Evolutionary conservation across 2,888 invertebrate genomes (phyloP).

Genomic region (Halictus quadricinctus): DNA sequence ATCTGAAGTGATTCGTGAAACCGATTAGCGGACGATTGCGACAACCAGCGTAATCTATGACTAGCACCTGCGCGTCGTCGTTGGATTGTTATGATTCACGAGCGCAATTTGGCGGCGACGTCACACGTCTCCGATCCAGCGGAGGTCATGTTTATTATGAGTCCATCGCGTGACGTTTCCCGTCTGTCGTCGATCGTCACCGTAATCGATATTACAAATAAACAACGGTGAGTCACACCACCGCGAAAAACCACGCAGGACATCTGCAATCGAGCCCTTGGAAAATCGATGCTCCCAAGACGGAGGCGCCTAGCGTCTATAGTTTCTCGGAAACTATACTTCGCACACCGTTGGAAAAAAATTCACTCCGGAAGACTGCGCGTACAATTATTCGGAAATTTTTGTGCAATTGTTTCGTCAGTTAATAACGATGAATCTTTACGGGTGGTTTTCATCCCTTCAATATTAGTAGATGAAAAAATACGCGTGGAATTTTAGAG

Average conservation of each 20-base stretch:
- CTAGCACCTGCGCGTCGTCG: conserved; percentile 19
- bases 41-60: conserved; percentile 12
- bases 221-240: neutral
- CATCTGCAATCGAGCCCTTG: neutral
- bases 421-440: neutral
- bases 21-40: conserved; percentile 34
- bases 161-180: neutral
- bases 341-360: neutral
- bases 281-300: neutral
- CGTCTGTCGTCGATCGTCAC: neutral
- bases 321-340: neutral
- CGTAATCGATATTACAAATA: conserved; percentile 4
- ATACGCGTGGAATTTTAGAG: neutral
- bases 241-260: neutral
- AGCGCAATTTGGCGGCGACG: conserved; percentile 37
- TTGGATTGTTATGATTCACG: conserved; percentile 28
- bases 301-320: neutral
- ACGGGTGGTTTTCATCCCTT: neutral
- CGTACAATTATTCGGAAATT: neutral
- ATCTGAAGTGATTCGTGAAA: conserved; percentile 7
- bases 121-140: conserved; percentile 29
- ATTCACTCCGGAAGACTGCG: neutral
- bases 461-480: neutral
- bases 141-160: conserved; percentile 4
- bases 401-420: neutral